These are phyloP conservation scores for Yponomeuta sedellus DNA, from an alignment of 2,888 invertebrate species.

Conservation along the genomic window DNA sequence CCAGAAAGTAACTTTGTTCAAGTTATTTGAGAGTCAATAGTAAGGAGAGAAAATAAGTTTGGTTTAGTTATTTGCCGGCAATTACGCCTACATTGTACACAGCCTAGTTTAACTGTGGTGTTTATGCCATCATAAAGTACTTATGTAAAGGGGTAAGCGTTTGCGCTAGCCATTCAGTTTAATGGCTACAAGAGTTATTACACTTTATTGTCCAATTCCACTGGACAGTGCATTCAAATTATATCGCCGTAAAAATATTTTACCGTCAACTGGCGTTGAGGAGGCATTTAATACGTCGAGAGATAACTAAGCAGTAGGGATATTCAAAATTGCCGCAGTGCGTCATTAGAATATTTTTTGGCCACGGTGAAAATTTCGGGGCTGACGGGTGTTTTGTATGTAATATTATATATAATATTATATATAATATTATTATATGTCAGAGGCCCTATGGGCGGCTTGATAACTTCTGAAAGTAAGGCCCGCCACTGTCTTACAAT, in stretches of 20 bases:
- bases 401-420: no score
- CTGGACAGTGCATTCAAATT: not conserved
- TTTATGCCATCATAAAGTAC: not conserved
- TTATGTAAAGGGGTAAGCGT: not conserved
- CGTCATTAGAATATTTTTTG: not conserved
- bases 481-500: no score
- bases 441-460: no score
- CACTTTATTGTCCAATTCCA: not conserved
- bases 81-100: not conserved
- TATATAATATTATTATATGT: no score
- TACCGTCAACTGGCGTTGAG: not conserved
- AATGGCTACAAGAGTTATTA: not conserved
- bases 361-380: not conserved
- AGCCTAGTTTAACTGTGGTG: not conserved
- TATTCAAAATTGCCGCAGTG: not conserved
- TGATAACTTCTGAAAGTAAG: no score
- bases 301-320: not conserved
- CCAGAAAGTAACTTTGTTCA: no score
- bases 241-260: not conserved
- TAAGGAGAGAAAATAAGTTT: no score
- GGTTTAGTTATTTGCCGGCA: not conserved
- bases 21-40: no score
- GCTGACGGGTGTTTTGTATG: no score
- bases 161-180: not conserved
- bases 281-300: not conserved